phyloP scores from a whole-genome alignment of 2,888 invertebrate genomes.

The Limnephilus auricula region DNA sequence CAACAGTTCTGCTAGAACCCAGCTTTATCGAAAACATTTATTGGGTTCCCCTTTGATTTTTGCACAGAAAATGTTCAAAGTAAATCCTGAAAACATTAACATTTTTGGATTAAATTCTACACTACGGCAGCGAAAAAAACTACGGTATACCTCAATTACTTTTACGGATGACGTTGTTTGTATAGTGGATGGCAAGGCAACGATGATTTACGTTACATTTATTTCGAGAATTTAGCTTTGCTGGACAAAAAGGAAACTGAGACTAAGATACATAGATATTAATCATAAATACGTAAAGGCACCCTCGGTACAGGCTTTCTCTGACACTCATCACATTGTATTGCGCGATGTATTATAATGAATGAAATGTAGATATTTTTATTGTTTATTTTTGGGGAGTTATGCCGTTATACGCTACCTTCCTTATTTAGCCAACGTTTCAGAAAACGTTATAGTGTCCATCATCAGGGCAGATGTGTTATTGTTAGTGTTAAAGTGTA shows the following conservation, averaged over 20 bases:
- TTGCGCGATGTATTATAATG: neutral
- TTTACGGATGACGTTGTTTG: slow-evolving; percentile 52
- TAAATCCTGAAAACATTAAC: slow-evolving; percentile 61
- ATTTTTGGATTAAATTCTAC: slow-evolving; percentile 52
- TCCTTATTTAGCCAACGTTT: too few species aligned
- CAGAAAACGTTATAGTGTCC: too few species aligned
- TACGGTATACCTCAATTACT: slow-evolving; percentile 55
- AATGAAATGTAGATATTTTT: too few species aligned
- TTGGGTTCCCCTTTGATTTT: slow-evolving; percentile 53
- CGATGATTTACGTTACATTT: slow-evolving; percentile 49
- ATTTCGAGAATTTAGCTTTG: neutral
- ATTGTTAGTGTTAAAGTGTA: too few species aligned
- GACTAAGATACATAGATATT: slow-evolving; percentile 25
- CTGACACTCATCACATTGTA: neutral
- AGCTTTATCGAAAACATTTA: slow-evolving; percentile 61
- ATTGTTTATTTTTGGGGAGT: too few species aligned
- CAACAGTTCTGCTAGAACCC: slow-evolving; percentile 38
- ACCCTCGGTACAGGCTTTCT: neutral
- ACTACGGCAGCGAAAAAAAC: neutral
- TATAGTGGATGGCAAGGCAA: slow-evolving; percentile 1
- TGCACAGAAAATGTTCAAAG: slow-evolving; percentile 54
- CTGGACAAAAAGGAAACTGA: slow-evolving; percentile 18
- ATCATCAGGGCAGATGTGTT: too few species aligned
- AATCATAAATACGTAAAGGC: slow-evolving; percentile 5
- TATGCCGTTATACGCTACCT: too few species aligned